Evolutionary conservation across 2,888 invertebrate genomes (phyloP).

Genomic region (Lithophane semibrunnea): DNA sequence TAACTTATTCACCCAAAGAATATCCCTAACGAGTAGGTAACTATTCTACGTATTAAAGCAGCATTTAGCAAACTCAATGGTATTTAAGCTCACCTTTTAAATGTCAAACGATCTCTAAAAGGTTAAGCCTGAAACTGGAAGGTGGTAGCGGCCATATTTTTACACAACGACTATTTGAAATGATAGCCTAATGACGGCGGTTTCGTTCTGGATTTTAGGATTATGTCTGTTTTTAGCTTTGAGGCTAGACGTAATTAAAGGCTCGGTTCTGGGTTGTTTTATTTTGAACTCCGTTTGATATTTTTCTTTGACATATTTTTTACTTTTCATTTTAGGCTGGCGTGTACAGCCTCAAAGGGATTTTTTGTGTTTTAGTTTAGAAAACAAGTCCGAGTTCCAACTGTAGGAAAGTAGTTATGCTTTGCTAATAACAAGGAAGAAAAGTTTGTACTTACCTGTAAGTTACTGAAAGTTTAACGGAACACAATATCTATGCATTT

Average conservation of each 20-base stretch:
- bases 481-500: not conserved
- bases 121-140: constrained; percentile 29
- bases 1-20: constrained; percentile 22
- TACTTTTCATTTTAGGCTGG: constrained; percentile 16
- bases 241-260: constrained; percentile 30
- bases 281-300: constrained; percentile 20
- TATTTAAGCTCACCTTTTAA: constrained; percentile 48
- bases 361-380: not conserved
- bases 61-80: constrained; percentile 17
- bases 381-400: not conserved
- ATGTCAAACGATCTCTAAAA: constrained; percentile 53
- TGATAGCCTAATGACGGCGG: constrained; percentile 48
- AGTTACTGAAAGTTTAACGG: not conserved
- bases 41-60: constrained; percentile 1
- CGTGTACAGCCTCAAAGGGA: not conserved
- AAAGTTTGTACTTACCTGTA: not conserved
- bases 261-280: not conserved
- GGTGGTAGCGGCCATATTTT: constrained; percentile 39
- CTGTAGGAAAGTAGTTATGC: not conserved
- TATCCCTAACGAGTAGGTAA: constrained; percentile 35
- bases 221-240: constrained; percentile 44
- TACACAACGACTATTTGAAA: constrained; percentile 22
- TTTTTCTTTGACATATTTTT: constrained; percentile 40
- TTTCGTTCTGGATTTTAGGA: constrained; percentile 32
- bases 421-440: not conserved